phyloP scores from a whole-genome alignment of 2,888 invertebrate species.

The Lymantria monacha region DNA sequence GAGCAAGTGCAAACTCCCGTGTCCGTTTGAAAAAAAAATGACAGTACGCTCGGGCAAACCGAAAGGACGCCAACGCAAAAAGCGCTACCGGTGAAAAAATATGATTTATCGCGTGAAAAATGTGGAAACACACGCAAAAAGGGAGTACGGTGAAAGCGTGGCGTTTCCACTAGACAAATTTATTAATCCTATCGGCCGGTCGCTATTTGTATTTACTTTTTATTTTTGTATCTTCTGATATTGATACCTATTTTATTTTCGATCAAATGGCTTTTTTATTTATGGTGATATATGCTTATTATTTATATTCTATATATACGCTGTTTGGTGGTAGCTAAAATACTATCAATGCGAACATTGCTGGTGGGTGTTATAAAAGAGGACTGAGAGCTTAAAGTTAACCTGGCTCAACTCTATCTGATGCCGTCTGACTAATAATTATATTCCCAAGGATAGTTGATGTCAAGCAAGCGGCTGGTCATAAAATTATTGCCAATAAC shows the following conservation, averaged over 20 bases:
- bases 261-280: not conserved
- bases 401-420: too few species aligned
- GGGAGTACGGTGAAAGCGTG: conserved; percentile 73
- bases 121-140: conserved; percentile 81
- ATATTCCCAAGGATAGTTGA: too few species aligned
- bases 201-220: conserved; percentile 52
- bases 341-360: too few species aligned
- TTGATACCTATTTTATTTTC: not conserved
- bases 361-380: too few species aligned
- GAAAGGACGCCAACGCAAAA: conserved; percentile 77
- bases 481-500: too few species aligned
- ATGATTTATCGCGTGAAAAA: conserved; percentile 82
- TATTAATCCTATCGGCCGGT: conserved; percentile 74
- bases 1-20: conserved; percentile 71
- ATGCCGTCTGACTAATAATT: too few species aligned
- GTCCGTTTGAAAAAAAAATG: conserved; percentile 78
- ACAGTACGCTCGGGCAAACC: conserved; percentile 75
- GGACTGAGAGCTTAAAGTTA: too few species aligned
- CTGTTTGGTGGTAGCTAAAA: too few species aligned
- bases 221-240: conserved; percentile 5
- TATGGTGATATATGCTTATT: too few species aligned
- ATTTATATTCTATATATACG: too few species aligned
- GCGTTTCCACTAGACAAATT: conserved; percentile 77
- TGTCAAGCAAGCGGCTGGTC: too few species aligned
- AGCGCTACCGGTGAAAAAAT: conserved; percentile 80